phyloP scores from a whole-genome alignment of 2,888 invertebrate species.

The Drosophila ezoana region DNA sequence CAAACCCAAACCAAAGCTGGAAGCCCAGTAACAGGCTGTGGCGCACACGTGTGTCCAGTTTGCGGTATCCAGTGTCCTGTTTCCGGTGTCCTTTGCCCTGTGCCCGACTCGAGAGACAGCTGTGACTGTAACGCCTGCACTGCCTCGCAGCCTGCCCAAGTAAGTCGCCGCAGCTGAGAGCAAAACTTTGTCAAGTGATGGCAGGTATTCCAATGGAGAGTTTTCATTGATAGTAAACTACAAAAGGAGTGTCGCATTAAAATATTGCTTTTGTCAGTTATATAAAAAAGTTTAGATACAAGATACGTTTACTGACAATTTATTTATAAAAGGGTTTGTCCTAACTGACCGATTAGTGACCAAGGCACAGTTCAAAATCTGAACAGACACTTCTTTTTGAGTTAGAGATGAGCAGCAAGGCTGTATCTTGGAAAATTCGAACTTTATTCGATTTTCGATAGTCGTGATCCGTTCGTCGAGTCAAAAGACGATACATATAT shows the following conservation, averaged over 20 bases:
- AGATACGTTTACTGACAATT: neutral
- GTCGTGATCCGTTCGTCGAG: no score
- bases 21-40: constrained; percentile 6
- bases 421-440: no score
- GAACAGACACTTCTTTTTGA: no score
- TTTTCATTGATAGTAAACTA: neutral
- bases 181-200: constrained; percentile 32
- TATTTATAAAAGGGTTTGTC: no score
- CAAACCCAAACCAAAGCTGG: constrained; percentile 24
- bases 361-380: no score
- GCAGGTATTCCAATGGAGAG: constrained; percentile 34
- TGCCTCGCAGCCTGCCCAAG: constrained; percentile 18
- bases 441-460: no score
- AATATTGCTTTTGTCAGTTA: neutral
- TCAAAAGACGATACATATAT: no score
- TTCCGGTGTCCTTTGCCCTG: constrained; percentile 41
- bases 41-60: constrained; percentile 59
- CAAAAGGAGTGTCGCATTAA: neutral
- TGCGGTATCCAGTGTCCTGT: constrained; percentile 36
- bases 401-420: no score
- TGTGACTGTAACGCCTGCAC: constrained; percentile 18
- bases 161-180: constrained; percentile 7
- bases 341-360: no score
- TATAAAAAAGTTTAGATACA: no score
- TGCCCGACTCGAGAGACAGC: constrained; percentile 36